Base-by-base conservation (phyloP, 2,888 invertebrate species). In the Apotomis capreana region DNA sequence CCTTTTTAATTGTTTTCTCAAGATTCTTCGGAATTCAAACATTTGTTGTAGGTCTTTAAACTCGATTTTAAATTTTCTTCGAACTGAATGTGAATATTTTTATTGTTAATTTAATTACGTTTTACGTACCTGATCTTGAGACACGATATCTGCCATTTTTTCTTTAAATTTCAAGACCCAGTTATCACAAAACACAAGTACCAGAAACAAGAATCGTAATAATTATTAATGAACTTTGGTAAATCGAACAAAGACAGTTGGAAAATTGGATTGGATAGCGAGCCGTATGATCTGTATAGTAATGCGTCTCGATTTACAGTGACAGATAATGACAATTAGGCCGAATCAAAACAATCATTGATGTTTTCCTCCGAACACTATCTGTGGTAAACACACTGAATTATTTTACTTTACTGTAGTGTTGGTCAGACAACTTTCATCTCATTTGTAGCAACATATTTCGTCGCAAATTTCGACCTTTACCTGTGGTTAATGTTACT, bases 81-180 rank as follows among this genome's bases (percentile, higher is more conserved):
- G 26, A 26, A 26, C 26, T 2, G 26, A 26, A 26, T 2, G 5
- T 40, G 40, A 40, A 40, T 40, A 40, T 40, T 40, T 44, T 15
- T 57, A 64, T 58, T 44, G 55, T n/a, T 68, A 70, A 55, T 54
- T 59, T 36, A 36, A 68, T 69, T 71, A 57, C 15, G 36, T 55
- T 61, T 60, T 57, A 75, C 63, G 12, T 77, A 87, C 87, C 80
- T 87, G 84, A 73, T 84, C 83, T 61, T 79, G 81, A 13, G 79
- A 69, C 74, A 79, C 74, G 60, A 76, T 77, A 73, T 80, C 81
- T 70, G 84, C 83, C 79, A 79, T 79, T 72, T 76, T 70, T 55
- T 75, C 76, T 81, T 57, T 36, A 44, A 15, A 49, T 36, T 60
- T 60, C n/a, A 58, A 51, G 36, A 54, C 9, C 46, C 52, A 44